Base-by-base conservation (phyloP, 2,888 invertebrate species). In the Ischnura elegans region DNA sequence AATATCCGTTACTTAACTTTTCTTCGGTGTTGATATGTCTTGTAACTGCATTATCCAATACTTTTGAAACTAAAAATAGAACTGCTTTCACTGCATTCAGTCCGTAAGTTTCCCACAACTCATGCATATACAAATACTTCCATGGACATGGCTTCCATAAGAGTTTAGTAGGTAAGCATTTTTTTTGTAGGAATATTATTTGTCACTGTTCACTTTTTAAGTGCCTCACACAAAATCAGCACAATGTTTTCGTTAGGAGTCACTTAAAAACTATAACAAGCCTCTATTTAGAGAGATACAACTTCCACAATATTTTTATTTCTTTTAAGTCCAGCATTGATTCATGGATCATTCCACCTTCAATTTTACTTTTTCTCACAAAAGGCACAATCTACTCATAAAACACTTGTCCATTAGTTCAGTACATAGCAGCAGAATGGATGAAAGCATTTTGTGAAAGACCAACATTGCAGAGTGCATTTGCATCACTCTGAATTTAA, bases 301-400 rank as follows among this genome's bases (percentile, higher is more conserved):
- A 61, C 90, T 90, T 90, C 61, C 90, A 43, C n/a, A 42, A 90
- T 43, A 61, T 90, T 90, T 90, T 51, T 61, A 90, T 61, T 51
- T 29, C 25, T 16, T 90, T 19, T 66, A 61, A 61, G 90, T 66
- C 90, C 90, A 90, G 61, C 90, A n/a, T 43, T 90, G 43, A 61
- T 66, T 90, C 61, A 90, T 61, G 61, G 61, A 90, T 61, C 90
- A 90, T 43, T 61, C 25, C 61, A 90, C 61, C 21, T 61, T 42
- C 90, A 51, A 90, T 43, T 43, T 42, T 61, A 43, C 19, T n/a
- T 61, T 55, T 90, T 66, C 61, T 90, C 61, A 43, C 43, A 90
- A 90, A 90, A 90, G 90, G 90, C 90, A 90, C 90, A 90, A 90
- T 90, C 90, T 90, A 90, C 66, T 90, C 61, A 43, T 66, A 61